A percentile compares a stretch with the other conserved stretches of the same genome.
Conservation (phyloP, 2,888 invertebrate genomes). For the Mechanitis messenoides region DNA sequence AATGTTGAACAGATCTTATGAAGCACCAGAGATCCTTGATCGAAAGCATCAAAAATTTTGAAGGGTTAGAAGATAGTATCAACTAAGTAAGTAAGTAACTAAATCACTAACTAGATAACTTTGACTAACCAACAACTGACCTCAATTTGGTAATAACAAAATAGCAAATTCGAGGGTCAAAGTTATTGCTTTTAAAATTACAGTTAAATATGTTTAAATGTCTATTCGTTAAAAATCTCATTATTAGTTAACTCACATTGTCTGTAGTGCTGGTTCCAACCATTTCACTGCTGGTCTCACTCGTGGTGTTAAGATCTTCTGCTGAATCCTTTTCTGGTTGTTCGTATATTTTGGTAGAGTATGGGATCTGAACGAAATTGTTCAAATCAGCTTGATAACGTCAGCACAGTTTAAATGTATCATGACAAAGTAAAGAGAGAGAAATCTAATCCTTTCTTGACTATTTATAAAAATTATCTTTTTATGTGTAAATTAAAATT, state of each 20-base stretch:
- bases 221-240: background rate
- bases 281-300: slow-evolving; percentile 50
- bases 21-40: no score
- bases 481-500: no score
- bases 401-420: background rate
- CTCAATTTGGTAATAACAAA: no score
- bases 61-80: no score
- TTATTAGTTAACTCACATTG: slow-evolving; percentile 33
- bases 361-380: slow-evolving; percentile 10
- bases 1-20: no score
- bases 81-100: no score
- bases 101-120: no score
- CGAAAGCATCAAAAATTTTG: no score
- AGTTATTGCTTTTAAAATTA: no score
- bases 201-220: background rate
- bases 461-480: no score
- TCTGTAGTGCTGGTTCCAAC: slow-evolving; percentile 44
- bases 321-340: slow-evolving; percentile 58
- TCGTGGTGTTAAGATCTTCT: slow-evolving; percentile 48
- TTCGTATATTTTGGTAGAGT: slow-evolving; percentile 42
- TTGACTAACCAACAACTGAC: no score
- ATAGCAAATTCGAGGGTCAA: no score
- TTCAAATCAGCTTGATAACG: background rate
- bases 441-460: background rate
- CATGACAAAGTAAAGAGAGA: background rate